phyloP scores from a whole-genome alignment of 53 echinoderm and acorn worm genomes.

The Luidia sarsii region DNA sequence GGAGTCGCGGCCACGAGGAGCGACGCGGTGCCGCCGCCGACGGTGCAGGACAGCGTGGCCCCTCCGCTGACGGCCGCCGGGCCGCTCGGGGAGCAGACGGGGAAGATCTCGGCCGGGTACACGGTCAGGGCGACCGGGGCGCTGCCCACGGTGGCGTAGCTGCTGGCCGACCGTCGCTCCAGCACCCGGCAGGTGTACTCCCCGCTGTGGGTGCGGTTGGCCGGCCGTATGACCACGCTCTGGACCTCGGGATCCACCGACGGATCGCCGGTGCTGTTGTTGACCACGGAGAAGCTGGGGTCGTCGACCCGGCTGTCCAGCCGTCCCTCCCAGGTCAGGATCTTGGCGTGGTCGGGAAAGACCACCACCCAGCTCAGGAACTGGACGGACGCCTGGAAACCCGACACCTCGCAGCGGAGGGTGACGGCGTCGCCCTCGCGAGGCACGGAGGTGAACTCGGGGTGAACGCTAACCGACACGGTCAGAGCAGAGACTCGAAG shows the following conservation, averaged over 20 bases:
- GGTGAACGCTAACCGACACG: neutral
- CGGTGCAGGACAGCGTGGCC: conserved; percentile 5
- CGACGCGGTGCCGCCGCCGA: neutral
- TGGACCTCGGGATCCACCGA: conserved; percentile 3
- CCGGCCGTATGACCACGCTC: conserved; percentile 6
- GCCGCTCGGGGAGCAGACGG: conserved; percentile 27
- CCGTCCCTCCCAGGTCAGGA: conserved; percentile 9
- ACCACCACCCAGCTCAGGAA: conserved; percentile 17
- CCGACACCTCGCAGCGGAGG: conserved; percentile 12
- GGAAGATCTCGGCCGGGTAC: conserved; percentile 29
- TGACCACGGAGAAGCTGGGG: neutral
- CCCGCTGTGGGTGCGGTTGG: conserved; percentile 2
- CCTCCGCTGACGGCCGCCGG: conserved; percentile 16
- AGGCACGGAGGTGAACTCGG: conserved; percentile 33
- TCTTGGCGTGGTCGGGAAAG: neutral
- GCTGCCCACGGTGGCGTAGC: neutral
- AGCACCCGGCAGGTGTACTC: conserved; percentile 23
- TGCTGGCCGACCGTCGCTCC: neutral
- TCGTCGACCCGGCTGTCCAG: neutral
- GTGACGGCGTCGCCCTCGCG: conserved; percentile 40
- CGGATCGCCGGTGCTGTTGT: neutral
- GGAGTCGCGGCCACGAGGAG: neutral
- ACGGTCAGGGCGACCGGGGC: conserved; percentile 9
- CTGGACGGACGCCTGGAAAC: neutral
- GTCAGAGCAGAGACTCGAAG: no score